phyloP scores from a whole-genome alignment of 2,113 vertebrate genomes.

The Camelus dromedarius region DNA sequence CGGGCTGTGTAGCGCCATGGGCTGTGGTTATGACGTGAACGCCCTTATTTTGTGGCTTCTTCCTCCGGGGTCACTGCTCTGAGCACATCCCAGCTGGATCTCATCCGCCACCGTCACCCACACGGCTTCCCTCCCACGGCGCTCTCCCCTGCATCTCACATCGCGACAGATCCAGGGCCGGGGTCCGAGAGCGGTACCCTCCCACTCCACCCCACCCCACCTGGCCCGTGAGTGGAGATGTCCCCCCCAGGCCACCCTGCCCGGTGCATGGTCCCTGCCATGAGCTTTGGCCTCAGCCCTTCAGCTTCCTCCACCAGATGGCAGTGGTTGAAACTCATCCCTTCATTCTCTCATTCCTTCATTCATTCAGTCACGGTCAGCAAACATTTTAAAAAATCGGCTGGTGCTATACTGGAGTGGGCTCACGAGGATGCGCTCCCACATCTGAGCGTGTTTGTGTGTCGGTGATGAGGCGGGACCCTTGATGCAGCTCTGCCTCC shows the following conservation, averaged over 20 bases:
- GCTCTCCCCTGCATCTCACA: background rate
- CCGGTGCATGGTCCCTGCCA: background rate
- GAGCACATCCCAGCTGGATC: slow-evolving; percentile 26
- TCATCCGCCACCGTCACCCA: background rate
- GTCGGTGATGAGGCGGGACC: fast-evolving
- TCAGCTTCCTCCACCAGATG: background rate
- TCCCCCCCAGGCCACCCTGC: background rate
- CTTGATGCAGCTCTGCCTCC: background rate
- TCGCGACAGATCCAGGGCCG: fast-evolving
- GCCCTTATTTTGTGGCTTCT: background rate
- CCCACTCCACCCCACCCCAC: background rate
- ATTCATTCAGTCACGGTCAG: background rate
- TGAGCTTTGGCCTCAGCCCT: background rate
- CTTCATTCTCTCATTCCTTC: background rate
- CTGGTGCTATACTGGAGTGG: slow-evolving; percentile 23
- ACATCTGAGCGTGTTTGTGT: background rate
- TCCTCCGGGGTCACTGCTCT: background rate
- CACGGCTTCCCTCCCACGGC: background rate
- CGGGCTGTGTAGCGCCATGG: background rate
- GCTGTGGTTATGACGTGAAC: background rate
- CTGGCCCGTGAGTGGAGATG: background rate
- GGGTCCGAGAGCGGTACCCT: background rate
- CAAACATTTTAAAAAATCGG: background rate
- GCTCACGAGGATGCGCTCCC: fast-evolving
- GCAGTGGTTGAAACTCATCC: background rate